A percentile compares a stretch with the other conserved stretches of the same genome.
These are phyloP conservation scores for Todus mexicanus DNA, from an alignment of 2,797 vertebrate genomes.

Conservation along the genomic window DNA sequence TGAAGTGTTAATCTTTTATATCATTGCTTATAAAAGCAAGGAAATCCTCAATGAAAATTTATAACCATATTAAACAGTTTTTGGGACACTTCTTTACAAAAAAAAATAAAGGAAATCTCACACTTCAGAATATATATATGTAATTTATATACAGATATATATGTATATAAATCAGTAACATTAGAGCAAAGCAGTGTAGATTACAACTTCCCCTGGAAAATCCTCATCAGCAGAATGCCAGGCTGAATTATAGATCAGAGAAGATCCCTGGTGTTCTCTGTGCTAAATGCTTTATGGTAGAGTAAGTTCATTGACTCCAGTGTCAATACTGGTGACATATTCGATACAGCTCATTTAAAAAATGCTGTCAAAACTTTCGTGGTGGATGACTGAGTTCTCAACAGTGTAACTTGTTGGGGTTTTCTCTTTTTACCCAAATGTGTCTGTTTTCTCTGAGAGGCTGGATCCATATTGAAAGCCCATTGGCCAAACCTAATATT, in stretches of 20 bases:
- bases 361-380: neutral
- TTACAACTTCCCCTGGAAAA: neutral
- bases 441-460: neutral
- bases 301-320: neutral
- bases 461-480: neutral
- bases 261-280: neutral
- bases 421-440: neutral
- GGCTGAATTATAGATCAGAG: slow-evolving; percentile 13
- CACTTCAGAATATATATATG: neutral
- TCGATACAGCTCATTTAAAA: neutral
- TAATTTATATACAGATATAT: neutral
- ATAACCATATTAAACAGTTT: neutral
- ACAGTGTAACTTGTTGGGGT: neutral
- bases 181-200: neutral
- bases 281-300: neutral
- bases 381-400: neutral
- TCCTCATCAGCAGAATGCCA: slow-evolving; percentile 19
- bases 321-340: neutral
- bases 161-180: neutral
- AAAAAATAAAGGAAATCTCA: neutral
- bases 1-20: neutral
- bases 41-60: slow-evolving; percentile 24
- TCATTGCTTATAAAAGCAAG: neutral
- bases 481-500: slow-evolving; percentile 21
- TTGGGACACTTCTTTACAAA: neutral